Base-by-base conservation (phyloP, 2,888 invertebrate genomes). In the Petrolisthes manimaculis region DNA sequence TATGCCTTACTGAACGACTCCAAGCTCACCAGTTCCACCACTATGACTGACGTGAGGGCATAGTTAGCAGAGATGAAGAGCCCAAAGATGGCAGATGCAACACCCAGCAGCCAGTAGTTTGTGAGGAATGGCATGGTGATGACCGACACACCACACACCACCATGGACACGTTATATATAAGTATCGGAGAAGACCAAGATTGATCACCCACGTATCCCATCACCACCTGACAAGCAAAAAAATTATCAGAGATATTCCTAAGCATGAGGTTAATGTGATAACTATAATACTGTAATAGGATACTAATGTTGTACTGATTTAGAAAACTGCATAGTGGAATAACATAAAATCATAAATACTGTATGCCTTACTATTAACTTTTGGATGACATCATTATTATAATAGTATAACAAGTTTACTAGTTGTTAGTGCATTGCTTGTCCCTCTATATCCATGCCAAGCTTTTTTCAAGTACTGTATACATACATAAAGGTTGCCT, bases 61-160 rank as follows among this genome's bases (percentile, higher is more conserved):
- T 97, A 98, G 94, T 98, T 98, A 89, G 97, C 97, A 54, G 97
- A 97, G 92, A 98, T 97, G 93, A 96, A 96, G 91, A 97, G 95
- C 0, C 98, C 98, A 94, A 97, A 98, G 55, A 95, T 95, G n/a
- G 96, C 97, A 53, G 96, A 94, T 4, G 92, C 83, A 14, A 53
- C 77, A 18, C 89, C 91, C 37, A 91, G 21, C 4, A 90, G 53
- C 85, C 88, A 90, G 80, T 86, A 90, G 91, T 93, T 93, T 74
- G 92, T 92, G 37, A 94, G 92, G 55, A 95, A 93, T 0, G 97
- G 95, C 93, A 96, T 95, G 0, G 95, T 93, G 21, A 91, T 91
- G 37, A 92, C 92, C 14, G 92, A 92, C 3, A 93, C 82, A 1
- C 94, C 94, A 90, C 94, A 93, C 6, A 93, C 81, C 3, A 93